Evolutionary conservation across 1,140 invertebrate genomes (phyloP).

Genomic region (Contarinia nasturtii): DNA sequence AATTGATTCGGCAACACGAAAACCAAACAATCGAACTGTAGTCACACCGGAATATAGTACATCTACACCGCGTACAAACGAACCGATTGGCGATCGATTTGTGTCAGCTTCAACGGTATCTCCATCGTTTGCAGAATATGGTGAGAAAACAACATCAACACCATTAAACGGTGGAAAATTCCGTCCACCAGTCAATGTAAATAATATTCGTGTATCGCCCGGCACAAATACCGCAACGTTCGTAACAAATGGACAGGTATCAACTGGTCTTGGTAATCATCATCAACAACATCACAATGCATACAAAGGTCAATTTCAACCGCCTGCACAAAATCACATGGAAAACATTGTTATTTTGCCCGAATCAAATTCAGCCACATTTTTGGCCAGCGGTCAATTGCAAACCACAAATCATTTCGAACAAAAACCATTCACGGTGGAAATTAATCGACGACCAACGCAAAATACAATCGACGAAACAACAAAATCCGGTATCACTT

Average conservation of each 20-base stretch:
- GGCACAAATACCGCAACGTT: conserved; percentile 11
- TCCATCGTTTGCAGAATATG: too few species aligned
- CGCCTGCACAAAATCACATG: conserved; percentile 12
- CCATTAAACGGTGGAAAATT: not conserved
- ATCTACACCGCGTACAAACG: not conserved
- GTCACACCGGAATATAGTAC: conserved; percentile 12
- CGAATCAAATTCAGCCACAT: conserved; percentile 39
- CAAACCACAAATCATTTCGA: conserved; percentile 17
- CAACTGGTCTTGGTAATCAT: conserved; percentile 20
- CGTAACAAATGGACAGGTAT: conserved; percentile 10
- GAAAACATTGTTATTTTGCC: conserved; percentile 41
- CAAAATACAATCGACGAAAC: too few species aligned
- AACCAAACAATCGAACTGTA: conserved; percentile 13
- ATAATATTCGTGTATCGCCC: not conserved
- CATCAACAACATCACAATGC: conserved; percentile 16
- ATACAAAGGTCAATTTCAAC: conserved; percentile 25
- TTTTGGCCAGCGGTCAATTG: conserved; percentile 38
- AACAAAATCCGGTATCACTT: too few species aligned
- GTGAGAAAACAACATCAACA: too few species aligned
- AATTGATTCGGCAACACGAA: not conserved
- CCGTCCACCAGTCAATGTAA: not conserved
- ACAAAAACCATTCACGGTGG: not conserved
- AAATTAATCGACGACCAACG: not conserved
- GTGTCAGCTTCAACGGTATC: conserved; percentile 9
- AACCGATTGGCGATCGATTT: conserved; percentile 5